Conservation (phyloP, 2,888 invertebrate genomes). For the Melanophora roralis region DNA sequence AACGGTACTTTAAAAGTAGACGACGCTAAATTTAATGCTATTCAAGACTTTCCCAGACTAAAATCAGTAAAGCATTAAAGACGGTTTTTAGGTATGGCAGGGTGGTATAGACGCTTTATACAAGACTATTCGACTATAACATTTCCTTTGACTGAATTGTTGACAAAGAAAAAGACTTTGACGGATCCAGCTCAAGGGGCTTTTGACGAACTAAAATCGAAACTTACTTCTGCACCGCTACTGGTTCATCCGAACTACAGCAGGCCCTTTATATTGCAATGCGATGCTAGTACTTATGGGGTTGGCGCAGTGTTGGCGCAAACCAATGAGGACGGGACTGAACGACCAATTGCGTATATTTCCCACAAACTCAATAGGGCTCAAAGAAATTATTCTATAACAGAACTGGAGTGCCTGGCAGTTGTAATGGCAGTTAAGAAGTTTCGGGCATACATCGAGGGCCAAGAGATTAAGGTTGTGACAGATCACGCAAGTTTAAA, state of each 20-base stretch:
- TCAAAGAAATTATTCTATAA: neutral
- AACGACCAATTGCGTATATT: too few relatives aligned
- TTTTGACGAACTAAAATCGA: neutral
- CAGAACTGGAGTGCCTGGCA: neutral
- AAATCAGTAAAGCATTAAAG: too few relatives aligned
- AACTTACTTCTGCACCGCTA: neutral
- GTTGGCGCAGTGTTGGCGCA: too few relatives aligned
- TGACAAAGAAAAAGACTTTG: neutral
- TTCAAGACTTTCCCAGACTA: neutral
- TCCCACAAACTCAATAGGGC: neutral
- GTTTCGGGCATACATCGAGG: too few relatives aligned
- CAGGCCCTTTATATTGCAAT: neutral
- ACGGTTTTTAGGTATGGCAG: too few relatives aligned
- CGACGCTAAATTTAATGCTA: neutral
- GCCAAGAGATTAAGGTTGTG: too few relatives aligned
- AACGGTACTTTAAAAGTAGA: neutral
- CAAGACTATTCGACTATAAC: neutral
- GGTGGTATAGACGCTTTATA: neutral
- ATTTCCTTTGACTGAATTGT: too few relatives aligned
- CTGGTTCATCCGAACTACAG: too few relatives aligned
- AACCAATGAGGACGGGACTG: too few relatives aligned
- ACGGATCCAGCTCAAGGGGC: neutral
- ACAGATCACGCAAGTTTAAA: slow-evolving; percentile 14
- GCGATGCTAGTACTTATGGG: too few relatives aligned
- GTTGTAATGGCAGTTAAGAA: too few relatives aligned